Evolutionary conservation across 2,888 invertebrate species (phyloP).

Genomic region (Dasysyrphus albostriatus): DNA sequence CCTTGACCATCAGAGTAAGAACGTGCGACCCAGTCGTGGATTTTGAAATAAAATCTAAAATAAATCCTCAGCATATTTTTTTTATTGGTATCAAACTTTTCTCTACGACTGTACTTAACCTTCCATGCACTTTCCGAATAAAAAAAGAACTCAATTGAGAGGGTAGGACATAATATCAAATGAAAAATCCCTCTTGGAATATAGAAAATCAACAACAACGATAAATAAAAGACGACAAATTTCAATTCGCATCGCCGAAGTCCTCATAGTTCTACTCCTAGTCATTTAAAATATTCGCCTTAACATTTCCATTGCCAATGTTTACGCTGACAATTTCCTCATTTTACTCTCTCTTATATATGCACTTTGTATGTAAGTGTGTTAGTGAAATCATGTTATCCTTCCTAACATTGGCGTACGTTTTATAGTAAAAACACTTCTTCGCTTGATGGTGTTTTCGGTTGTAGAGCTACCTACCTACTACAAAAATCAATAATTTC

Average conservation of each 20-base stretch:
- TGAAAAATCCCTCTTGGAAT: slow-evolving; percentile 30
- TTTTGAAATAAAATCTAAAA: too few species aligned
- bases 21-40: too few species aligned
- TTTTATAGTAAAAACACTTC: slow-evolving; percentile 63
- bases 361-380: slow-evolving; percentile 13
- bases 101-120: slow-evolving; percentile 34
- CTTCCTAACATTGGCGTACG: slow-evolving; percentile 41
- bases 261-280: background rate
- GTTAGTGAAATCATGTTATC: slow-evolving; percentile 14
- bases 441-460: background rate
- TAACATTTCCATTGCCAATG: slow-evolving; percentile 38
- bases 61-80: too few species aligned
- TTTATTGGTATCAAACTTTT: background rate
- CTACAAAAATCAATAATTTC: slow-evolving; percentile 69
- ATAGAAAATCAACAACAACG: slow-evolving; percentile 33
- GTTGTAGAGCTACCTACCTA: background rate
- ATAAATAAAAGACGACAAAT: background rate
- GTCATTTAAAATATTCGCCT: slow-evolving; percentile 44
- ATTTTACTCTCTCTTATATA: background rate
- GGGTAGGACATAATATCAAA: slow-evolving; percentile 55
- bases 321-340: slow-evolving; percentile 69
- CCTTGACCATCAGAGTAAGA: too few species aligned
- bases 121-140: slow-evolving; percentile 2
- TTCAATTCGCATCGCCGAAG: background rate
- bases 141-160: background rate